Evolutionary conservation across 2,113 vertebrate species (phyloP).

Genomic region (Cephalopterus ornatus): DNA sequence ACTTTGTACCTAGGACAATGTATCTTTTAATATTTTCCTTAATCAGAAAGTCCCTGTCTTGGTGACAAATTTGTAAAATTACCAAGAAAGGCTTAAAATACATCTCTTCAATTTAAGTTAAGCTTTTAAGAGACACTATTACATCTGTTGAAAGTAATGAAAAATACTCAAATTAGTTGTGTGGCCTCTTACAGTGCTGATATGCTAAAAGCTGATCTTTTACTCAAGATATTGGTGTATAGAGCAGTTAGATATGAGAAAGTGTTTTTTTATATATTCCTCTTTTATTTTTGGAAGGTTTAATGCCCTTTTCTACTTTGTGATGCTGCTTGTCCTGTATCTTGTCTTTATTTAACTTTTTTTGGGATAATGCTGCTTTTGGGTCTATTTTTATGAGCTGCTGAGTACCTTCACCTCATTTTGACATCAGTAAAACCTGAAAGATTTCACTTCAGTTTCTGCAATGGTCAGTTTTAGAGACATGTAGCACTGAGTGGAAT

Average conservation of each 20-base stretch:
- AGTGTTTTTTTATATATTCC: neutral
- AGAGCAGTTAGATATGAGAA: neutral
- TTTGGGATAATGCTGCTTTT: slow-evolving; percentile 6
- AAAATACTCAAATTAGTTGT: neutral
- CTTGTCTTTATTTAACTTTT: neutral
- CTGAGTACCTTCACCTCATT: slow-evolving; percentile 21
- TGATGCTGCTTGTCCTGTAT: slow-evolving; percentile 6
- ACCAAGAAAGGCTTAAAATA: neutral
- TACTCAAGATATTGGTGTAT: neutral
- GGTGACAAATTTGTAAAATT: neutral
- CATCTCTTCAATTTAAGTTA: neutral
- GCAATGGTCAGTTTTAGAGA: neutral
- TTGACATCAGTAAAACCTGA: neutral
- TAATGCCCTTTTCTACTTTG: neutral
- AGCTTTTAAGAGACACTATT: neutral
- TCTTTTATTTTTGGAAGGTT: neutral
- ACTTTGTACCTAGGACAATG: neutral
- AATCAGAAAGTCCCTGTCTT: neutral
- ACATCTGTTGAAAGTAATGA: neutral
- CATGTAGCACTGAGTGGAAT: neutral
- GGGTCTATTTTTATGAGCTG: neutral
- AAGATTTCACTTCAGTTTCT: neutral
- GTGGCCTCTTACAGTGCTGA: neutral
- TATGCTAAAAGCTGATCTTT: neutral
- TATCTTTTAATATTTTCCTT: neutral